Percentiles rank a stretch among this genome's conserved stretches.
Evolutionary conservation across 1,140 invertebrate genomes (phyloP).

Genomic region (Bicyclus anynana): DNA sequence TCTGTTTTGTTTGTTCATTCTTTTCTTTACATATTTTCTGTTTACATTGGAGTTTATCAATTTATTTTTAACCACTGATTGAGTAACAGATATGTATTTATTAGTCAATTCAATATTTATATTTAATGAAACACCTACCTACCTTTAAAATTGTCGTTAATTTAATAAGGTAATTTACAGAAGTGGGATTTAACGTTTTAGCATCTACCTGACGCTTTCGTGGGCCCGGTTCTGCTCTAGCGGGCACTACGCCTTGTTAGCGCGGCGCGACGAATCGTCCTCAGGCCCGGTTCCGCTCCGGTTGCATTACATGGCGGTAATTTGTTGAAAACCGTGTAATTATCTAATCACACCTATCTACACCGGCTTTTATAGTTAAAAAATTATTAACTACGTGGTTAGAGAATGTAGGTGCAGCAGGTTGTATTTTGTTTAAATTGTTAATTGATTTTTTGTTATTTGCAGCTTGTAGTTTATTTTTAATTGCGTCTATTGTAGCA

Average conservation of each 20-base stretch:
- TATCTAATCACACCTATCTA: conserved; percentile 37
- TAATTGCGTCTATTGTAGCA: too few relatives aligned
- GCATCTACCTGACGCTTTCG: conserved; percentile 7
- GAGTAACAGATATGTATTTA: too few relatives aligned
- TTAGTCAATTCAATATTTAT: too few relatives aligned
- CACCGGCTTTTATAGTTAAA: not conserved
- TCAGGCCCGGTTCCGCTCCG: conserved; percentile 19
- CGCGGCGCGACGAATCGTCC: conserved; percentile 39
- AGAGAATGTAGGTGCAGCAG: not conserved
- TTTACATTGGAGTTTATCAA: too few relatives aligned
- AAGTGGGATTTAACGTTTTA: not conserved
- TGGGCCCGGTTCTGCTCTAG: conserved; percentile 32
- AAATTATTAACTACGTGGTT: not conserved
- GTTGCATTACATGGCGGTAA: conserved; percentile 36
- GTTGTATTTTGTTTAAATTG: not conserved
- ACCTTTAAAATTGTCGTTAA: too few relatives aligned
- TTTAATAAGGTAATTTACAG: not conserved
- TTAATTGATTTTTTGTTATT: not conserved
- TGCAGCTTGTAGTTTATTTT: too few relatives aligned
- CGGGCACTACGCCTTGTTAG: conserved; percentile 41
- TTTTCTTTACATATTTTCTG: too few relatives aligned
- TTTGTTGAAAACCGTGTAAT: conserved; percentile 45
- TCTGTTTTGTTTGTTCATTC: too few relatives aligned
- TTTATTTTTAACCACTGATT: too few relatives aligned
- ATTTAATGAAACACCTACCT: too few relatives aligned